phyloP scores from a whole-genome alignment of 2,113 vertebrate genomes.

The Heterocephalus glaber region DNA sequence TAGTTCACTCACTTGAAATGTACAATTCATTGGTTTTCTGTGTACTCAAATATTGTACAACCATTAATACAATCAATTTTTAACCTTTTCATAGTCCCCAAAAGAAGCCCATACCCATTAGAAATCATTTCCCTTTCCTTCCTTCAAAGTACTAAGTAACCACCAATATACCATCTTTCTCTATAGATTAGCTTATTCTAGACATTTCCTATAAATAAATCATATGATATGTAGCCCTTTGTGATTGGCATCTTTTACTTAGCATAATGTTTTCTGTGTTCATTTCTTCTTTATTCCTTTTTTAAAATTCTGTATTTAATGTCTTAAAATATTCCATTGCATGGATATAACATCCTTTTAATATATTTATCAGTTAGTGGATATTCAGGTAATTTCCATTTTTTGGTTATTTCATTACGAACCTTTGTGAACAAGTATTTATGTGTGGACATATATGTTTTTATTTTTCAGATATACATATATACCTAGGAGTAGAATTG shows the following conservation, averaged over 20 bases:
- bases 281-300: neutral
- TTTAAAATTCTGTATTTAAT: neutral
- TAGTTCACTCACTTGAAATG: neutral
- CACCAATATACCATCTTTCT: neutral
- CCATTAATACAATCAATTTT: neutral
- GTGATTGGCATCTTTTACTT: constrained; percentile 18
- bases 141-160: neutral
- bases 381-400: neutral
- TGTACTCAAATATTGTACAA: neutral
- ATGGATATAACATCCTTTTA: neutral
- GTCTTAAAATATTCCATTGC: neutral
- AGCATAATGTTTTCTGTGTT: constrained; percentile 29
- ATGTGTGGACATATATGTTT: neutral
- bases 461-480: neutral
- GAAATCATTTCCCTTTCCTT: neutral
- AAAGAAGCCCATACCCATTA: neutral
- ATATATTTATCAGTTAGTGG: neutral
- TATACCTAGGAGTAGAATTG: neutral
- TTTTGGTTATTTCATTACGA: neutral
- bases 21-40: neutral
- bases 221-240: neutral
- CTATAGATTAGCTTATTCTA: neutral
- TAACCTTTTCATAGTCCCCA: neutral
- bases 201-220: constrained; percentile 13
- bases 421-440: neutral